Evolutionary conservation across 1,140 invertebrate species (phyloP).

Genomic region (Conus betulinus): DNA sequence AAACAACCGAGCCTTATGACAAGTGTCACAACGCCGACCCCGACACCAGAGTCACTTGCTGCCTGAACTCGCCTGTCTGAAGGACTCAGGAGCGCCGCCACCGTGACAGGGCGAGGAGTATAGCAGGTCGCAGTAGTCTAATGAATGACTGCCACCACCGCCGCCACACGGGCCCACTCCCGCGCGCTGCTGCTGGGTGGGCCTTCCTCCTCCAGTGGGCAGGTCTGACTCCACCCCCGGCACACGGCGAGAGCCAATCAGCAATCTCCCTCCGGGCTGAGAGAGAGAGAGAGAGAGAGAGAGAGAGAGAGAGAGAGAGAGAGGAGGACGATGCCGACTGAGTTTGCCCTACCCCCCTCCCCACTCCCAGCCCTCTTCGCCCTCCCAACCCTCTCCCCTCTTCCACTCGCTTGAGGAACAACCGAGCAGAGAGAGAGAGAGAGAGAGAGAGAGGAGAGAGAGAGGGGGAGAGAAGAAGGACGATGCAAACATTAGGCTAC

Average conservation of each 20-base stretch:
- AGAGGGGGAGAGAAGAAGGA: not conserved
- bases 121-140: not conserved
- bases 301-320: too few relatives aligned
- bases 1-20: not conserved
- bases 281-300: not conserved
- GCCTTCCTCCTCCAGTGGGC: not conserved
- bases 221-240: constrained; percentile 13
- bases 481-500: not conserved
- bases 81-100: not conserved
- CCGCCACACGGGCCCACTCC: not conserved
- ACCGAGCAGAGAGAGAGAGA: not conserved
- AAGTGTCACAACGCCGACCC: not conserved
- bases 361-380: too few relatives aligned
- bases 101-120: not conserved
- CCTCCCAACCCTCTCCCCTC: too few relatives aligned
- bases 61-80: constrained; percentile 1
- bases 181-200: not conserved
- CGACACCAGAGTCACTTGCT: not conserved
- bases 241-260: not conserved
- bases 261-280: too few relatives aligned
- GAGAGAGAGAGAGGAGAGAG: too few relatives aligned
- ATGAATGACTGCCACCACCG: constrained; percentile 34
- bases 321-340: not conserved
- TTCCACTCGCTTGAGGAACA: too few relatives aligned
- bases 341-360: too few relatives aligned